Evolutionary conservation across 2,797 vertebrate genomes (phyloP), one percentile per base, ranked within the genome.

Genomic region (Pteropus rufus): DNA sequence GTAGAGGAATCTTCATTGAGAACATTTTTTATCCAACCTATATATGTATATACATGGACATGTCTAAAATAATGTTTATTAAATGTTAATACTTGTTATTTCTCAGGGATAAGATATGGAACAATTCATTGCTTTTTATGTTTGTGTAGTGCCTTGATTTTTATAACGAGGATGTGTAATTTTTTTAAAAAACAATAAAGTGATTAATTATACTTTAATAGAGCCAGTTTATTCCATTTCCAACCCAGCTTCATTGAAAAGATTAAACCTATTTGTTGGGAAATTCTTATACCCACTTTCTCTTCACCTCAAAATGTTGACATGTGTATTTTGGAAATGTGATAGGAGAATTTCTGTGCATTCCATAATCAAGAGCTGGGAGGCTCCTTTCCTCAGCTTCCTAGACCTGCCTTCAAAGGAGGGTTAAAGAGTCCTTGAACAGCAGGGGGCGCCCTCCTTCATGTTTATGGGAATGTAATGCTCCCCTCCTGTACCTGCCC

Each of bases 381-480:
- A 52, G 24, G 29, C 41, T 46, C 7, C 36, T 56, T 87, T 52
- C 23, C 5, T 70, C 49, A 12, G 2, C 8, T 36, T 36, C 26
- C 49, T 54, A 31, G 29, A 65, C 9, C 54, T 31, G 79, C n/a
- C 39, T 19, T 69, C 10, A 56, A 60, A 29, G 3, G 21, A 15
- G 4, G 29, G 36, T 83, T 65, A 44, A 36, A 36, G 75, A 70
- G n/a, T 5, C 19, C 21, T 73, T 5, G 2, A 34, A 58, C 94
- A 82, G 92, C 92, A 97, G 96, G 75, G 96, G 95, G 90, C 90
- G 23, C 80, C 24, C 49, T 82, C 12, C 26, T 80, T 81, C 69
- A n/a, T 1, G 1, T 44, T 36, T 31, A 29, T 15, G n/a, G 14
- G 69, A n/a, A 4, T 1, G 8, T 1, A 18, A 46, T 0, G 9